Evolutionary conservation across 2,888 invertebrate genomes (phyloP).

Genomic region (Phragmatobia fuliginosa): DNA sequence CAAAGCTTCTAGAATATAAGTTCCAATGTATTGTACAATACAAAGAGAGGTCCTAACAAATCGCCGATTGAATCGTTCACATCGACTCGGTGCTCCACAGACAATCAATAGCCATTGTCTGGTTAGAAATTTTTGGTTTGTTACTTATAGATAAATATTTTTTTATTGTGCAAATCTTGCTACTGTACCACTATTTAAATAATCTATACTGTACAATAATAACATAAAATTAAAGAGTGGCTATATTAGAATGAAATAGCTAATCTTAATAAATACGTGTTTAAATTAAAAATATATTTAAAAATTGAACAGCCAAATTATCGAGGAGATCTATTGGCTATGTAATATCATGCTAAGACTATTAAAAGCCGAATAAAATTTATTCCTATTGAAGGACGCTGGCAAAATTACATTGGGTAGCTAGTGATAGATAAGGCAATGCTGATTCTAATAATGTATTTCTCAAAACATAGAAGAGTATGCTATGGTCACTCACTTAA

Average conservation of each 20-base stretch:
- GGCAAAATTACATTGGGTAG: not conserved
- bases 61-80: constrained; percentile 5
- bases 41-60: constrained; percentile 12
- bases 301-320: too few relatives aligned
- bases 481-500: not conserved
- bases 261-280: too few relatives aligned
- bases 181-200: not conserved
- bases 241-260: too few relatives aligned
- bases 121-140: constrained; percentile 15
- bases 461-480: not conserved
- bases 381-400: too few relatives aligned
- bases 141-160: not conserved
- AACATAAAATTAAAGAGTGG: too few relatives aligned
- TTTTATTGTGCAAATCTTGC: not conserved
- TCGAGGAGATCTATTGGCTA: too few relatives aligned
- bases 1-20: not conserved
- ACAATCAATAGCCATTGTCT: constrained; percentile 26
- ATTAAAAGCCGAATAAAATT: too few relatives aligned
- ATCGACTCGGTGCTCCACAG: constrained; percentile 10
- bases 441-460: not conserved
- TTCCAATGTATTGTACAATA: constrained; percentile 3
- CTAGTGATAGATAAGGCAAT: not conserved
- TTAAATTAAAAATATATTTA: too few relatives aligned
- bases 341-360: too few relatives aligned
- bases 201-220: too few relatives aligned